Conservation (phyloP, 2,888 invertebrate genomes). For the Caenorhabditis macrosperma region DNA sequence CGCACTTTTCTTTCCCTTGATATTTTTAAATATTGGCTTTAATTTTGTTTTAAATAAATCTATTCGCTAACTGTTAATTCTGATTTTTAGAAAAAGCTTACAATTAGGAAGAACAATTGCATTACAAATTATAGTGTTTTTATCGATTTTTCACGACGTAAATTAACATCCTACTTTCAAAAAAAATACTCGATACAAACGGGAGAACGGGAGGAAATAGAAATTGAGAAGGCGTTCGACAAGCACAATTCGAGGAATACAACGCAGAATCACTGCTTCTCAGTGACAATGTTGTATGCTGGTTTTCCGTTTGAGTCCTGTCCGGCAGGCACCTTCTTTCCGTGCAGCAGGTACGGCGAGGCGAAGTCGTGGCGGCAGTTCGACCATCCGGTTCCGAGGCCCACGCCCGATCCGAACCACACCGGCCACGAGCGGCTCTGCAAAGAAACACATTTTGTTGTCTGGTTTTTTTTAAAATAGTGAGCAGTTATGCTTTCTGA, state of each 20-base stretch:
- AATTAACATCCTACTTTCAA: neutral
- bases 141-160: neutral
- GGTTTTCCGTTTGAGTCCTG: conserved; percentile 69
- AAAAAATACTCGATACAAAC: neutral
- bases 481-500: no score
- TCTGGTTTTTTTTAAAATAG: conserved; percentile 48
- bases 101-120: neutral
- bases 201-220: neutral
- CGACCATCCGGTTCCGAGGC: conserved; percentile 91
- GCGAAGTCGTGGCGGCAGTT: conserved; percentile 88
- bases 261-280: conserved; percentile 42
- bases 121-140: neutral
- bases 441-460: conserved; percentile 68
- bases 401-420: conserved; percentile 90
- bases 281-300: conserved; percentile 67
- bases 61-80: neutral
- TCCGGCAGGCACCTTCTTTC: conserved; percentile 79
- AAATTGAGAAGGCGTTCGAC: conserved; percentile 10
- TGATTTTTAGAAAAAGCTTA: neutral
- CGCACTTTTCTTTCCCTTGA: neutral
- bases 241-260: neutral
- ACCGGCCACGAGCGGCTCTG: conserved; percentile 90
- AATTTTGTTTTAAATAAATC: neutral
- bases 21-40: neutral
- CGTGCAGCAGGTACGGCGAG: conserved; percentile 80